Evolutionary conservation across 2,113 vertebrate species (phyloP), one percentile per base, ranked within the genome.

Genomic region (Nanger granti): DNA sequence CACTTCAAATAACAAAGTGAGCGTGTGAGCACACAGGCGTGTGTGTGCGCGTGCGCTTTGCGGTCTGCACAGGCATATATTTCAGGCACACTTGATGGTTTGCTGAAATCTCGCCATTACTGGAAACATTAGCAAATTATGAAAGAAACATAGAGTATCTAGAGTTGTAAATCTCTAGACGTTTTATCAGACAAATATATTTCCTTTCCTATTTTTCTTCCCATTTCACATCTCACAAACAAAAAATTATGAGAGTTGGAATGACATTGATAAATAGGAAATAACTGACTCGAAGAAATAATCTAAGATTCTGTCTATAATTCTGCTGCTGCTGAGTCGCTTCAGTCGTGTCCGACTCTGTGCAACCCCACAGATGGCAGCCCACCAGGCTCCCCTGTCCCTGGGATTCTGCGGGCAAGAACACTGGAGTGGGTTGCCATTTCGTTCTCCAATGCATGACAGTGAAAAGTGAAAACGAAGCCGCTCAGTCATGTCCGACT

Each of bases 181-280:
- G 57, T 90, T 97, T 96, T 80, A 88, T 64, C 34, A 94, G 92
- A 94, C 44, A 93, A 60, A 95, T 84, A 52, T 6, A 89, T 80
- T 93, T 95, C 93, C 76, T 92, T 98, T 91, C 24, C 95, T 94
- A 94, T 64, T 96, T 93, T 94, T 44, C 41, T 85, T 95, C 28
- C 64, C 83, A 93, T 69, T 93, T 97, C 59, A 76, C 49, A 87
- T 69, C 28, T 84, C 41, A 66, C 3, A 93, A 80, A 91, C 44
- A 92, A n/a, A 96, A 52, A 41, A 86, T 17, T 82, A 66, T 3
- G 66, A 95, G n/a, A 95, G 88, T 4, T 82, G 37, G 87, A 94
- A 97, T 69, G 89, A 83, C 52, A 89, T 31, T 73, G 69, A 95
- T 92, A 93, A 96, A 94, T 14, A 94, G 73, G 31, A 92, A 94